These are phyloP conservation scores for Rhodophaea formosa DNA, from an alignment of 2,888 invertebrate species.

Conservation along the genomic window DNA sequence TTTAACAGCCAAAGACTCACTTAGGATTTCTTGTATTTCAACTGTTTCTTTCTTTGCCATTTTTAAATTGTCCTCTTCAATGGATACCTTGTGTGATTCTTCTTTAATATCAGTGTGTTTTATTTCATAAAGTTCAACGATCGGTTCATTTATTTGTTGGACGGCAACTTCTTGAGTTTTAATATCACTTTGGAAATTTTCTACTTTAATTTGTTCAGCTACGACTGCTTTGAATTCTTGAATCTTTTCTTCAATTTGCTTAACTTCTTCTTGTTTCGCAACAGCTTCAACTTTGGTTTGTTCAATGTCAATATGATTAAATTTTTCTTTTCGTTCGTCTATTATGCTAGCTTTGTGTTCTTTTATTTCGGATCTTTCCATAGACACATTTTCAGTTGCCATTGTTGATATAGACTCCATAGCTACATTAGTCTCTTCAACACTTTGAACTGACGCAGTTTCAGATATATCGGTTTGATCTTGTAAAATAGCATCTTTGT, in stretches of 20 bases:
- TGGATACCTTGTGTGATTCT: conserved; percentile 16
- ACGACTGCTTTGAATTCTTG: conserved; percentile 26
- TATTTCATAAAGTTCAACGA: conserved; percentile 26
- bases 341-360: conserved; percentile 32
- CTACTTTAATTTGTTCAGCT: conserved; percentile 8
- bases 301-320: neutral
- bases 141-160: conserved; percentile 14
- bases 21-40: conserved; percentile 34
- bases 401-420: conserved; percentile 34
- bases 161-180: neutral
- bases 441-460: conserved; percentile 44
- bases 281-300: neutral
- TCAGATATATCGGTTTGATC: conserved; percentile 48
- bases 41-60: conserved; percentile 33
- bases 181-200: neutral
- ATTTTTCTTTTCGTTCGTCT: conserved; percentile 25
- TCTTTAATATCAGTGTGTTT: conserved; percentile 21
- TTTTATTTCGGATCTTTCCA: conserved; percentile 32
- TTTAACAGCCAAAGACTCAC: conserved; percentile 32
- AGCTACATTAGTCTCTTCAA: conserved; percentile 42
- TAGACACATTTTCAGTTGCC: conserved; percentile 35
- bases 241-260: conserved; percentile 27
- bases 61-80: conserved; percentile 30
- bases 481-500: conserved; percentile 63
- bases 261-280: neutral